Evolutionary conservation across 1,140 invertebrate genomes (phyloP).

Genomic region (Mercenaria mercenaria): DNA sequence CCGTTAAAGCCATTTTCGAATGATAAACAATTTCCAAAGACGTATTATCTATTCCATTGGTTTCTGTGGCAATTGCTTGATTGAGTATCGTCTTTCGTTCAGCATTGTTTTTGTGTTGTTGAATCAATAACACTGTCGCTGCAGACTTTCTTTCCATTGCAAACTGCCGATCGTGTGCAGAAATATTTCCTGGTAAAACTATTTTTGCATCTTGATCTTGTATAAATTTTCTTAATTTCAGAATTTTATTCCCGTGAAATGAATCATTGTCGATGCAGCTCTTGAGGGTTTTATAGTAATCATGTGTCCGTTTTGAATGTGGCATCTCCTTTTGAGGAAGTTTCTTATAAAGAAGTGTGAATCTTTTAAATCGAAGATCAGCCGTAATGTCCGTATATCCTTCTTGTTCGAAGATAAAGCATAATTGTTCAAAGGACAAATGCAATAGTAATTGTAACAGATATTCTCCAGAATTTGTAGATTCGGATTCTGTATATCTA

Average conservation of each 20-base stretch:
- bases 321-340: not conserved
- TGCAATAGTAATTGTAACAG: not conserved
- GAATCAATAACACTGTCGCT: not conserved
- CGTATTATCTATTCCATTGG: not conserved
- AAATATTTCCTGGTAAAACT: not conserved
- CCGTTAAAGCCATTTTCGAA: constrained; percentile 37
- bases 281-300: constrained; percentile 4
- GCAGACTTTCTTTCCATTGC: constrained; percentile 16
- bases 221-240: not conserved
- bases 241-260: not conserved
- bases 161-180: not conserved
- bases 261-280: not conserved
- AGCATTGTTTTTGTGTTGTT: not conserved
- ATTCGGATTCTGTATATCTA: not conserved
- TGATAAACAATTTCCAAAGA: constrained; percentile 20
- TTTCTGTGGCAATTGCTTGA: not conserved
- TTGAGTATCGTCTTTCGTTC: not conserved
- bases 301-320: constrained; percentile 3
- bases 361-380: not conserved
- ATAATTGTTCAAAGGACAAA: not conserved
- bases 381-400: not conserved
- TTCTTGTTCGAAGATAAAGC: not conserved
- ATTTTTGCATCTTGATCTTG: constrained; percentile 1
- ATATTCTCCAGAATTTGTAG: not conserved
- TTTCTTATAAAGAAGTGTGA: not conserved